Evolutionary conservation across 2,113 vertebrate genomes (phyloP), one percentile per base, ranked within the genome.

Genomic region (Phalacrocorax carbo): DNA sequence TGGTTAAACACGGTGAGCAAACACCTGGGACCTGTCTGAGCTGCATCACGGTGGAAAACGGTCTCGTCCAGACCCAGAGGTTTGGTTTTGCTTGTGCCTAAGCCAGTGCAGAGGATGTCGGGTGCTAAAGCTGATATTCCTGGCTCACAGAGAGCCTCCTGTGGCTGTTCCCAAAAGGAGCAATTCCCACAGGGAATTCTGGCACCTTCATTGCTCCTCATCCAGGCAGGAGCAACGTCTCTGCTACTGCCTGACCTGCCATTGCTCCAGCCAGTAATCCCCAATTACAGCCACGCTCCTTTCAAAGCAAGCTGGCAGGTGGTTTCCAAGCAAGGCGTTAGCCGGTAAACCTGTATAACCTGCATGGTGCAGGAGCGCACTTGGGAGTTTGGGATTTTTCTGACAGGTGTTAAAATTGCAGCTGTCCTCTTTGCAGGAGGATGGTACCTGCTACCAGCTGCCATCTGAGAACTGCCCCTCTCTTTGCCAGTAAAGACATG

Each of bases 1-100:
- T 49, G 48, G 26, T 34, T 57, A 84, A 78, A 51, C 42, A 15
- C 1, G 1, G 32, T 18, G 23, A 76, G 77, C 42, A 70, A 65
- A 58, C 25, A 48, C 38, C 54, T n/a, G n/a, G 73, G 49, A 72
- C 25, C 55, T 40, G n/a, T 29, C 49, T 15, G 57, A 71, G 65
- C 60, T 32, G n/a, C 3, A 0, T 19, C 49, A 36, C 1, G 2
- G 19, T 6, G 30, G 49, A 38, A 32, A 85, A 49, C 0, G 12
- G 26, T 72, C 51, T 29, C 26, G 34, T 34, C 29, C 5, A 1
- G 26, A 52, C 42, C 27, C 6, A 2, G 58, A 9, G 72, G 51
- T 44, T 91, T 21, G 32, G 36, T 52, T 51, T 51, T 4, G 3
- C 32, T 72, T 19, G 10, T 38, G 58, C 29, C 58, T 1, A 1